Percentiles rank a stretch among this genome's conserved stretches.
These are phyloP conservation scores for Nysson spinosus DNA, from an alignment of 2,888 invertebrate genomes.

Conservation along the genomic window DNA sequence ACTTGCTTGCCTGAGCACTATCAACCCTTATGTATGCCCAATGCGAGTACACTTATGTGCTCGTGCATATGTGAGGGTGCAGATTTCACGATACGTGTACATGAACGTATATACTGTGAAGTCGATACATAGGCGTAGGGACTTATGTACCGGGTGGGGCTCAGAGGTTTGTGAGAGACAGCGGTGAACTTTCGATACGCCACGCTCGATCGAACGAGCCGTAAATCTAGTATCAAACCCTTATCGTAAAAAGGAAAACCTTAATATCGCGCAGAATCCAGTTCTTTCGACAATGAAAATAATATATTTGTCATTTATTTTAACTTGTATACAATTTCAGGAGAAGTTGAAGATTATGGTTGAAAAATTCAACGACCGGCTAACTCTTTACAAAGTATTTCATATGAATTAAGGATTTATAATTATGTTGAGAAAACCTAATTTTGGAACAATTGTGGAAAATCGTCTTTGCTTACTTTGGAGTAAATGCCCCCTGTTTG, in stretches of 20 bases:
- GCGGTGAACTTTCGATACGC: slow-evolving; percentile 56
- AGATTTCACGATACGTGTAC: slow-evolving; percentile 31
- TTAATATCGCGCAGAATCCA: neutral
- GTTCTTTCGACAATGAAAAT: too few relatives aligned
- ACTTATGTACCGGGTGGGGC: slow-evolving; percentile 55
- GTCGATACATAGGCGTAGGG: slow-evolving; percentile 47
- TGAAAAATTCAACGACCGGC: too few relatives aligned
- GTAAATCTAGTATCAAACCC: slow-evolving; percentile 50
- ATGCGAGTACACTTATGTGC: slow-evolving; percentile 64
- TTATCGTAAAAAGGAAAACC: slow-evolving; percentile 44
- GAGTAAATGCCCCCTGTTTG: too few relatives aligned
- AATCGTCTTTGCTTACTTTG: too few relatives aligned
- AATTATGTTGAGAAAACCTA: too few relatives aligned
- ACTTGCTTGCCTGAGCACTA: slow-evolving; percentile 68
- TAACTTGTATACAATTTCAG: too few relatives aligned
- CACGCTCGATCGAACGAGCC: slow-evolving; percentile 61
- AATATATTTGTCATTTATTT: too few relatives aligned
- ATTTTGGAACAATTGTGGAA: too few relatives aligned
- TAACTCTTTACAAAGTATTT: too few relatives aligned
- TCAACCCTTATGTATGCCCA: slow-evolving; percentile 71
- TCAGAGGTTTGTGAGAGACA: slow-evolving; percentile 37
- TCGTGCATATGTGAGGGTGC: slow-evolving; percentile 46
- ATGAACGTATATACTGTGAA: slow-evolving; percentile 33
- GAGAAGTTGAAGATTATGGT: too few relatives aligned
- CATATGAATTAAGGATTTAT: too few relatives aligned